Evolutionary conservation across 1,140 invertebrate genomes (phyloP).

Genomic region (Zaprionus capensis): DNA sequence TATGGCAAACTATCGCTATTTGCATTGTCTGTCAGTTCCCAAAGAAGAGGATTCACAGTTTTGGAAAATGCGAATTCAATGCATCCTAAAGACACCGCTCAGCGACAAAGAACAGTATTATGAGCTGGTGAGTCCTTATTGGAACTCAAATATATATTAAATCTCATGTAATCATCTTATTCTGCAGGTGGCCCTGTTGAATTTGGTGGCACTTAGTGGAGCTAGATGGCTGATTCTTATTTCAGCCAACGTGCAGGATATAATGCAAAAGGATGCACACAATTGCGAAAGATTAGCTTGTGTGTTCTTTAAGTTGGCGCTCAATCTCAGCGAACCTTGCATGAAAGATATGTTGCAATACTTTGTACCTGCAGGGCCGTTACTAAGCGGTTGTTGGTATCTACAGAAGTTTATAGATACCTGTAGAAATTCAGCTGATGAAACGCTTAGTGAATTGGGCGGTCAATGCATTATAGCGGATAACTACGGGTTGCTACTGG

Average conservation of each 20-base stretch:
- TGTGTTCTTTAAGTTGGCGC: slow-evolving; percentile 42
- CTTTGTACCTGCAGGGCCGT: not conserved
- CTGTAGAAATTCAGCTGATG: slow-evolving; percentile 24
- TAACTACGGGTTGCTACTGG: slow-evolving; percentile 12
- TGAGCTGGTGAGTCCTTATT: slow-evolving; percentile 47
- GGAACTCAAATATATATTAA: not conserved
- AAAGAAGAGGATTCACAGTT: slow-evolving; percentile 27
- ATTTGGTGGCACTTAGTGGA: slow-evolving; percentile 27
- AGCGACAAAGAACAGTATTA: slow-evolving; percentile 51
- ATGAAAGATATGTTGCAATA: slow-evolving; percentile 28
- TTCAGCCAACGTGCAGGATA: slow-evolving; percentile 14
- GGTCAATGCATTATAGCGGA: not conserved
- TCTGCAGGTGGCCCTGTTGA: slow-evolving; percentile 36
- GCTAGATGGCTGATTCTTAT: slow-evolving; percentile 35
- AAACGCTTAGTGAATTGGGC: slow-evolving; percentile 42
- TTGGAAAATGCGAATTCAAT: slow-evolving; percentile 36
- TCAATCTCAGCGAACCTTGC: not conserved
- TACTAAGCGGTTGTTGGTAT: slow-evolving; percentile 44
- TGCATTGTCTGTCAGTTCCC: slow-evolving; percentile 22
- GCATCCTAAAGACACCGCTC: not conserved
- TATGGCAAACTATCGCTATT: slow-evolving; percentile 35
- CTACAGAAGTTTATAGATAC: slow-evolving; percentile 44
- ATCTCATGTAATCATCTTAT: not conserved
- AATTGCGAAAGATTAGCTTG: slow-evolving; percentile 25
- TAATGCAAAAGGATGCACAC: not conserved